These are phyloP conservation scores for Melanerpes aurifrons DNA, from an alignment of 2,113 vertebrate genomes.

Conservation along the genomic window DNA sequence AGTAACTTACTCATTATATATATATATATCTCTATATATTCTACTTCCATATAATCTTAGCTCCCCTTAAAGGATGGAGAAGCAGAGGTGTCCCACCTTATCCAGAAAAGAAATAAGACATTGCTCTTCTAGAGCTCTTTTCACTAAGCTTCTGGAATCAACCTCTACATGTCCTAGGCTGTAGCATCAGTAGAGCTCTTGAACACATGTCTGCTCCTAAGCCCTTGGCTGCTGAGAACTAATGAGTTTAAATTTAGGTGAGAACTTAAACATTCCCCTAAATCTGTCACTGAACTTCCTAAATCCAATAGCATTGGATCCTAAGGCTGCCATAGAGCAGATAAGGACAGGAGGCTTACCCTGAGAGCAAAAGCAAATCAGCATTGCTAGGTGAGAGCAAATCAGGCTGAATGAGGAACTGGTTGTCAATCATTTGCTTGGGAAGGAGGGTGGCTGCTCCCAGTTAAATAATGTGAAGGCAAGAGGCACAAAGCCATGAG, in stretches of 20 bases:
- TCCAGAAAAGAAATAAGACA: background rate
- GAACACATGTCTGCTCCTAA: background rate
- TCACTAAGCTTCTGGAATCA: background rate
- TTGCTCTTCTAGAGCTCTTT: background rate
- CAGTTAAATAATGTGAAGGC: background rate
- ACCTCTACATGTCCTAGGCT: background rate
- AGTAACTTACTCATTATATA: background rate
- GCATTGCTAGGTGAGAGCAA: fast-evolving
- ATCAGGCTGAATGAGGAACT: background rate
- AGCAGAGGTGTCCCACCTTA: background rate
- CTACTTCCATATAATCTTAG: background rate
- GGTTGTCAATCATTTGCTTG: background rate
- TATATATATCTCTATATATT: background rate
- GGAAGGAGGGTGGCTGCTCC: background rate
- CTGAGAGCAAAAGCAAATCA: background rate
- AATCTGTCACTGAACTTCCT: background rate
- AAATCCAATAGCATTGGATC: background rate
- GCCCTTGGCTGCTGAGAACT: background rate
- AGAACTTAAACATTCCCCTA: background rate
- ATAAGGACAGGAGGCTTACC: background rate
- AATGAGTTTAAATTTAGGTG: background rate
- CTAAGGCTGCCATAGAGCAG: background rate
- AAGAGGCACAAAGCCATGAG: background rate
- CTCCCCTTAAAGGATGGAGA: background rate
- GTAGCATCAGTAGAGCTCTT: background rate